Evolutionary conservation across 2,888 invertebrate species (phyloP).

Genomic region (Acanthopleura granulata): DNA sequence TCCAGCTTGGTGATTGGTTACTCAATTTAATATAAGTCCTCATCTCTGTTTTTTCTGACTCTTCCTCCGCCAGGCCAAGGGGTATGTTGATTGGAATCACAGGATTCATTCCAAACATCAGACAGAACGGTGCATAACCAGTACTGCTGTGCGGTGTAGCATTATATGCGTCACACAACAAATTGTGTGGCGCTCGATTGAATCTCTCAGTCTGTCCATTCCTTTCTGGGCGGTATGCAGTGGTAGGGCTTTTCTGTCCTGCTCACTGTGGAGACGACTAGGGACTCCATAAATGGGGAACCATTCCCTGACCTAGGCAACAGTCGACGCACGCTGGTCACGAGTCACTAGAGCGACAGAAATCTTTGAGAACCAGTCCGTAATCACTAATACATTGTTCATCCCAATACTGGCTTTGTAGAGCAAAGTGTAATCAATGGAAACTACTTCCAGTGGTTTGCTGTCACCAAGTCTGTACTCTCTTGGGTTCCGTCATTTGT

Average conservation of each 20-base stretch:
- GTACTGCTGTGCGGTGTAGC: conserved; percentile 4
- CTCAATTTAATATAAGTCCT: conserved; percentile 5
- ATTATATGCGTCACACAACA: conserved; percentile 13
- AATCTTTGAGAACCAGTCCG: conserved; percentile 12
- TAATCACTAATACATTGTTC: not conserved
- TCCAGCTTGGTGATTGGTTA: not conserved
- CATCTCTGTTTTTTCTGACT: not conserved
- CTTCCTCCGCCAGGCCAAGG: not conserved
- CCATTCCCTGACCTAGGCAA: conserved; percentile 3
- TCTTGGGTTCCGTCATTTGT: too few species aligned
- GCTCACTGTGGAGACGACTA: not conserved
- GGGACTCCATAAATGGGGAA: not conserved
- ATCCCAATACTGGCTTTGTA: conserved; percentile 11
- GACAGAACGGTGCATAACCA: not conserved
- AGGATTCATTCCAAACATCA: conserved; percentile 9
- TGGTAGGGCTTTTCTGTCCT: conserved; percentile 2
- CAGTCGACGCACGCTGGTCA: not conserved
- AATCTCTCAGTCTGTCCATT: conserved; percentile 7
- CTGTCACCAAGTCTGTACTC: not conserved
- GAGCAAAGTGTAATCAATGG: not conserved
- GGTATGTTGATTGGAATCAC: too few species aligned
- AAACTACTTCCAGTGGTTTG: not conserved
- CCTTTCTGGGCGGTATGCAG: conserved; percentile 6
- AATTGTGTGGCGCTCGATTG: conserved; percentile 1
- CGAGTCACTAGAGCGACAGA: not conserved